A percentile compares a stretch with the other conserved stretches of the same genome.
Evolutionary conservation across 1,140 invertebrate genomes (phyloP).

Genomic region (Coptotermes formosanus): DNA sequence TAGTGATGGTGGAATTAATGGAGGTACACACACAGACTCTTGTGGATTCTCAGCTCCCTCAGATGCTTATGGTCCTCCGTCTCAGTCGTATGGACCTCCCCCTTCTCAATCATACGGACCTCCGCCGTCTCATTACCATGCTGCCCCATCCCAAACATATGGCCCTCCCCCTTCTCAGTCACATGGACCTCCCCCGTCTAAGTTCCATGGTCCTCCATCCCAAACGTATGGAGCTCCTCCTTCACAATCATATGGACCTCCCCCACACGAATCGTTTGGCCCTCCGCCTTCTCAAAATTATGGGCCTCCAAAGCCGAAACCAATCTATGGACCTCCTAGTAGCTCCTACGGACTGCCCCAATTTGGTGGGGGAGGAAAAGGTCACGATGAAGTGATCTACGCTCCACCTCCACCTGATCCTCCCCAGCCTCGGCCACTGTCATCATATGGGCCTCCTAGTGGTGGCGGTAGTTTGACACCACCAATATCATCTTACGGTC

Average conservation of each 20-base stretch:
- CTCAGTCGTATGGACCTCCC: no score
- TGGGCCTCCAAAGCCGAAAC: conserved; percentile 46
- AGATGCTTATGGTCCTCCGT: background rate
- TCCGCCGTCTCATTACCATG: background rate
- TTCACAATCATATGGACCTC: conserved; percentile 44
- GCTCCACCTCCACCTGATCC: conserved; percentile 48
- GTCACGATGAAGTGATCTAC: conserved; percentile 37
- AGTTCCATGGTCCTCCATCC: conserved; percentile 25
- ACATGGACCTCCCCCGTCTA: background rate
- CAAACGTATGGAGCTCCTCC: background rate
- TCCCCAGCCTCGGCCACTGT: conserved; percentile 40
- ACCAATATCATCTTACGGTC: conserved; percentile 45
- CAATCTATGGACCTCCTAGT: conserved; percentile 38
- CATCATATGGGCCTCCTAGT: conserved; percentile 46
- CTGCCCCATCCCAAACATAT: background rate
- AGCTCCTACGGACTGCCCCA: conserved; percentile 20
- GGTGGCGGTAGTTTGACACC: conserved; percentile 35
- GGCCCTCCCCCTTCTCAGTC: background rate
- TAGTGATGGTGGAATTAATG: background rate
- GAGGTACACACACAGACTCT: background rate
- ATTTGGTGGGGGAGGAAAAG: background rate
- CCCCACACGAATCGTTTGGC: conserved; percentile 38
- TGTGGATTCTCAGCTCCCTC: background rate
- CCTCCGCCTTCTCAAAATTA: conserved; percentile 38
- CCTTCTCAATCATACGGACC: conserved; percentile 9